These are phyloP conservation scores for Synodontis membranacea DNA, from an alignment of 2,113 vertebrate genomes.

Conservation along the genomic window DNA sequence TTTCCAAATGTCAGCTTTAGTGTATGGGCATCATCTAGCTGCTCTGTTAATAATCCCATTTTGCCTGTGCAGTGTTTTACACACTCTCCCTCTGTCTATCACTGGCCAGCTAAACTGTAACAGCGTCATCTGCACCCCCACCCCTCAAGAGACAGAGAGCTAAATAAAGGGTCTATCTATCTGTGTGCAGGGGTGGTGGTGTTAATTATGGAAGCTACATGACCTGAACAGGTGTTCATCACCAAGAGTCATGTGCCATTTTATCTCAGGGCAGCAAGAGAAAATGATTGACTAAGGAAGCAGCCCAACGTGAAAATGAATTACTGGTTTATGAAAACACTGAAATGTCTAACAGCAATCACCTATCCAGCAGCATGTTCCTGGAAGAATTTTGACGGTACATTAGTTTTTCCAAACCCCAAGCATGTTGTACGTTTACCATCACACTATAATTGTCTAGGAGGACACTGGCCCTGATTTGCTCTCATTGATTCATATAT, in stretches of 20 bases:
- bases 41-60: background rate
- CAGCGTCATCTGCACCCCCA: background rate
- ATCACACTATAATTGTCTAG: background rate
- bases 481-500: background rate
- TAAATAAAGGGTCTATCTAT: background rate
- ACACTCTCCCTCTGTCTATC: constrained; percentile 16
- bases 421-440: background rate
- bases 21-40: no score
- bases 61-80: background rate
- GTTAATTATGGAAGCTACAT: background rate
- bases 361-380: background rate
- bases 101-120: background rate
- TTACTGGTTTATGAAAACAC: background rate
- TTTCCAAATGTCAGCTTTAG: background rate
- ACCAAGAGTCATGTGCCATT: background rate
- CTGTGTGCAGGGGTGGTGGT: background rate
- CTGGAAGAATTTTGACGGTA: background rate
- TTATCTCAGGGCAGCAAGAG: background rate
- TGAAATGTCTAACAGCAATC: background rate
- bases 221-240: background rate
- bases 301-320: background rate
- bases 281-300: background rate
- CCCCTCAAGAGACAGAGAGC: background rate
- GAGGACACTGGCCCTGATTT: background rate
- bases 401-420: background rate